A percentile compares a stretch with the other conserved stretches of the same genome.
Evolutionary conservation across 2,797 vertebrate genomes (phyloP).

Genomic region (Pangasius mekongensis): DNA sequence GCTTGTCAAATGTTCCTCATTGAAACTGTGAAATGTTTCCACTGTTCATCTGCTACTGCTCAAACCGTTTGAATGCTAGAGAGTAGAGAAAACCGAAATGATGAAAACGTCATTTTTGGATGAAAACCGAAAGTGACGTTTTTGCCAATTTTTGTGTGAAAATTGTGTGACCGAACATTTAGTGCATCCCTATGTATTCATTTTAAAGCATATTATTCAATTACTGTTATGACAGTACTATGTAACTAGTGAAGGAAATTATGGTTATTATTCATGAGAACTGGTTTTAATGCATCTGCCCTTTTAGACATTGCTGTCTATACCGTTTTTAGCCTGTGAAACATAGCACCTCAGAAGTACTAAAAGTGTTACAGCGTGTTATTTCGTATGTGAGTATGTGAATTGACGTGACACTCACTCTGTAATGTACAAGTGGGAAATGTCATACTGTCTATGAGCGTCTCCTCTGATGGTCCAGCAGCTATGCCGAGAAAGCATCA

Average conservation of each 20-base stretch:
- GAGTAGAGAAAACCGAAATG: not conserved
- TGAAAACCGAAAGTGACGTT: not conserved
- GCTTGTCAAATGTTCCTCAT: not conserved
- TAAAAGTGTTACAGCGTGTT: not conserved
- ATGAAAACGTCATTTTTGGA: too few relatives aligned
- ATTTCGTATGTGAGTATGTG: not conserved
- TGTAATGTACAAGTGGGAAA: not conserved
- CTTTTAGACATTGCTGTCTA: not conserved
- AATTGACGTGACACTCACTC: not conserved
- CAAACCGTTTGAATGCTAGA: not conserved
- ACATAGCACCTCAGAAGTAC: not conserved
- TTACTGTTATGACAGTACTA: not conserved
- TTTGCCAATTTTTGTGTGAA: not conserved
- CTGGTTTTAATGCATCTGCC: not conserved
- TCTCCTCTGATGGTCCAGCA: not conserved
- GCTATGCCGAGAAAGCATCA: not conserved
- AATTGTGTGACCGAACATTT: not conserved
- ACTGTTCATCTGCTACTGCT: not conserved
- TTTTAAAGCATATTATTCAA: not conserved
- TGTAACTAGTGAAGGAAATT: not conserved
- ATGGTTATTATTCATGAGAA: not conserved
- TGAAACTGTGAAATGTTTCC: not conserved
- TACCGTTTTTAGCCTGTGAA: not conserved
- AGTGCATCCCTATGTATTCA: not conserved
- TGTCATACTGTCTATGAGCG: not conserved